Percentiles rank a stretch among this genome's conserved stretches.
Conservation (phyloP, 1,140 invertebrate species). For the Caerostris darwini region DNA sequence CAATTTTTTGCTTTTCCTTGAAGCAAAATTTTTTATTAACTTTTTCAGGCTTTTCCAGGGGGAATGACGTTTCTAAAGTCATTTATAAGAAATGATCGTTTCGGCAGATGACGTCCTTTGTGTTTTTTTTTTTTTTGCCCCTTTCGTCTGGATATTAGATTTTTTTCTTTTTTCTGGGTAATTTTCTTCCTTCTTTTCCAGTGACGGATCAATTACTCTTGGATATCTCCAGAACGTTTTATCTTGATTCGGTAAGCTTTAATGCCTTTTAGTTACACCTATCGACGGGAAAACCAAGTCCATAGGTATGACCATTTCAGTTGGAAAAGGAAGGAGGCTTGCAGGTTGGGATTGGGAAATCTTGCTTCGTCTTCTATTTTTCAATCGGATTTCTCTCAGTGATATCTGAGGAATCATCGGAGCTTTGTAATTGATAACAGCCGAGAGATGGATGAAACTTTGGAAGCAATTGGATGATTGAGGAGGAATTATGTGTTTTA, state of each 20-base stretch:
- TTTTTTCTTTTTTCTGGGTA: constrained; percentile 24
- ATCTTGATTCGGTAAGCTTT: constrained; percentile 33
- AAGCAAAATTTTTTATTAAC: not conserved
- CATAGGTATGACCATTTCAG: not conserved
- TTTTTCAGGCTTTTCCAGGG: not conserved
- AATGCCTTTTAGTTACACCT: constrained; percentile 8
- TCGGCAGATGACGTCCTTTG: constrained; percentile 25
- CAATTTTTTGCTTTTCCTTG: constrained; percentile 38
- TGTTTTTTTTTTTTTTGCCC: not conserved
- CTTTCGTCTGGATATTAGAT: not conserved
- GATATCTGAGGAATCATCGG: not conserved
- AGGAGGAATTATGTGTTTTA: not conserved
- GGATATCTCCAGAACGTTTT: constrained; percentile 40
- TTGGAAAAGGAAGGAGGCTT: too few species aligned
- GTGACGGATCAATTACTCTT: constrained; percentile 67
- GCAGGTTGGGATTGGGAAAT: too few species aligned
- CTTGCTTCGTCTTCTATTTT: not conserved
- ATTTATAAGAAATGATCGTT: constrained; percentile 75
- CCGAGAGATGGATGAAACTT: not conserved
- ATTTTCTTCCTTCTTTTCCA: constrained; percentile 35
- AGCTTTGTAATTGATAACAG: not conserved
- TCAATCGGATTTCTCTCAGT: not conserved
- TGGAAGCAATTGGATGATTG: not conserved
- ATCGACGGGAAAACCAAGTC: not conserved
- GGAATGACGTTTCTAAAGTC: constrained; percentile 69